Evolutionary conservation across 2,797 vertebrate species (phyloP), one percentile per base, ranked within the genome.

Genomic region (Callimico goeldii): DNA sequence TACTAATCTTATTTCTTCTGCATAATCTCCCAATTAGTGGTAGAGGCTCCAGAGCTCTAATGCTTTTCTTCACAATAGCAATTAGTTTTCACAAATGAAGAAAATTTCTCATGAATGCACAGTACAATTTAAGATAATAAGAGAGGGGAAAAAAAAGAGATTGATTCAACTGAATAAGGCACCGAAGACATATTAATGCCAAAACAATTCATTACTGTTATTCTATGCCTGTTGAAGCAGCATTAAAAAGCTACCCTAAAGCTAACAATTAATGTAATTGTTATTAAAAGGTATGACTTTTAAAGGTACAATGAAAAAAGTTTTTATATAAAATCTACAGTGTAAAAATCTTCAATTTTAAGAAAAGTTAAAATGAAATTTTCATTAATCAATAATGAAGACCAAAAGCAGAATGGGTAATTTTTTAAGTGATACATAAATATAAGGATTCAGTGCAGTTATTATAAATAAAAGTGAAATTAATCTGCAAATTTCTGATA

Each of bases 311-410:
- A n/a, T 82, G 73, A 90, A 88, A 36, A 43, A 64, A 76, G 48
- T 64, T 55, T 96, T 88, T 4, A 19, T 94, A 48, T 88, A 87
- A 97, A 97, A 91, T 75, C 64, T 91, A 33, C 28, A 73, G 33
- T 55, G 39, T 73, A 86, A 94, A 94, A 85, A 28, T 87, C 36
- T 33, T 92, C 13, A 10, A 12, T 85, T 89, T 89, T 48, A 93
- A 72, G 39, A 67, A 83, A 61, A 80, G 28, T 86, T 90, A 39
- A 92, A 97, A 90, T 58, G 22, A 64, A 1, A 61, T 87, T 88
- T 20, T 76, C 14, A 39, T 12, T 86, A 82, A 82, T 64, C 95
- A 82, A 28, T 89, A 95, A 75, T 81, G 28, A 87, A 13, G 12
- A 67, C 30, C 28, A 33, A 58, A 96, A 90, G 36, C 43, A 0